Evolutionary conservation across 1,140 invertebrate genomes (phyloP).

Genomic region (Zaprionus africanus): DNA sequence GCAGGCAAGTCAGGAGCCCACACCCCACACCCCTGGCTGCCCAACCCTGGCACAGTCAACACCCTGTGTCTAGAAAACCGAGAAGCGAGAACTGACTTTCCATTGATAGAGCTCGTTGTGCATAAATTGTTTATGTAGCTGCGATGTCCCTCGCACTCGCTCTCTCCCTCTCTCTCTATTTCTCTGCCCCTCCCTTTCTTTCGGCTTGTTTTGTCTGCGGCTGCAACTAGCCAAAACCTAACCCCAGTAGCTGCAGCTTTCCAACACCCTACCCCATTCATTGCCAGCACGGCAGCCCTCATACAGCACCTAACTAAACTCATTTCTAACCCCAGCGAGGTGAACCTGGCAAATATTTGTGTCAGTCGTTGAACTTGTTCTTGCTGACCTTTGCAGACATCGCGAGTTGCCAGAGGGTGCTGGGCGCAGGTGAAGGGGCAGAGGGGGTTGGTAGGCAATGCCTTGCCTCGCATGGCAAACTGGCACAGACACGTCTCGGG

Average conservation of each 20-base stretch:
- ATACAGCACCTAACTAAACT: not conserved
- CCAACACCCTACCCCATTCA: not conserved
- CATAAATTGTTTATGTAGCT: conserved; percentile 77
- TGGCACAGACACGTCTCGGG: conserved; percentile 34
- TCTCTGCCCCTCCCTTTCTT: not conserved
- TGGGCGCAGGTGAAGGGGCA: not conserved
- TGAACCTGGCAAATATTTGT: conserved; percentile 65
- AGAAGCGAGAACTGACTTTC: conserved; percentile 12
- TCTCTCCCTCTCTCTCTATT: not conserved
- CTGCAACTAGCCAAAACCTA: conserved; percentile 32
- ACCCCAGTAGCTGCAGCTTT: conserved; percentile 1
- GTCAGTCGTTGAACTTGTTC: conserved; percentile 73
- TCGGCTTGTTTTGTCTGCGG: conserved; percentile 34
- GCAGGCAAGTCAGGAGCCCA: conserved; percentile 41
- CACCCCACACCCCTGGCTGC: not conserved
- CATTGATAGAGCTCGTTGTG: conserved; percentile 65
- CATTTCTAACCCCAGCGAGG: conserved; percentile 39
- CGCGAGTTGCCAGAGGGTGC: conserved; percentile 7
- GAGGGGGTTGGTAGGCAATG: not conserved
- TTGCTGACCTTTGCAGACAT: conserved; percentile 53
- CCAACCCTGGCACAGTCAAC: not conserved
- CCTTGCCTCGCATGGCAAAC: not conserved
- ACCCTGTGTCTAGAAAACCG: not conserved
- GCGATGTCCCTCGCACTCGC: conserved; percentile 13
- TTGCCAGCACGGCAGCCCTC: not conserved